Evolutionary conservation across 2,797 vertebrate genomes (phyloP).

Genomic region (Cossypha dichroa): DNA sequence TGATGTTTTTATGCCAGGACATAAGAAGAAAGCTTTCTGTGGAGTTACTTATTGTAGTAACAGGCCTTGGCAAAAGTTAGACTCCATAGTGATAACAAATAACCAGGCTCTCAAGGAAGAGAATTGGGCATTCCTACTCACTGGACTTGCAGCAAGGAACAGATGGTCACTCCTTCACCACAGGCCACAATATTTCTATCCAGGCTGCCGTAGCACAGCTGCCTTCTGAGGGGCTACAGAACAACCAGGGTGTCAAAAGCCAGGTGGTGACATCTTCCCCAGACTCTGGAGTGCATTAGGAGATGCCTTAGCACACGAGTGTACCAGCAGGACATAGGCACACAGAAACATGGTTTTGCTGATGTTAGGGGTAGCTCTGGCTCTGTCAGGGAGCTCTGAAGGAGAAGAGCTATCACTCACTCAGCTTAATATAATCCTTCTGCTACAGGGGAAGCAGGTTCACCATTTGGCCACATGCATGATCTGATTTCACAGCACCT

Average conservation of each 20-base stretch:
- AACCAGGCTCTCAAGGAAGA: not conserved
- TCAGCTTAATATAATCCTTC: not conserved
- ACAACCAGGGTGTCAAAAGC: constrained; percentile 4
- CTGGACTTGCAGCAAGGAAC: not conserved
- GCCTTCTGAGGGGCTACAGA: constrained; percentile 7
- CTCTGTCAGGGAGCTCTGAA: not conserved
- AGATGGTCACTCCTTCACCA: not conserved
- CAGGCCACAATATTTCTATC: constrained; percentile 60
- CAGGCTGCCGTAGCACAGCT: not conserved
- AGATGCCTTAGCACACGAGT: accelerated
- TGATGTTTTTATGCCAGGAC: not conserved
- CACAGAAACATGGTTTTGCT: not conserved
- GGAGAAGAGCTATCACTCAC: not conserved
- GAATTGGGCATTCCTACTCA: not conserved
- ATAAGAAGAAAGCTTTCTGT: not conserved
- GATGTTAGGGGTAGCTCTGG: not conserved
- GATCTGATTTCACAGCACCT: not conserved
- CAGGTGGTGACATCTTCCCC: constrained; percentile 36
- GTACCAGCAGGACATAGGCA: accelerated
- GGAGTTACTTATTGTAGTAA: constrained; percentile 74
- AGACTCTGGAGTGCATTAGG: accelerated
- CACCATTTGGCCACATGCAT: not conserved
- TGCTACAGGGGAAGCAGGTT: not conserved
- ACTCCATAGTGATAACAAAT: not conserved
- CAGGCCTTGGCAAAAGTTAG: constrained; percentile 52